Evolutionary conservation across 2,888 invertebrate species (phyloP).

Genomic region (Heliconius hortense): DNA sequence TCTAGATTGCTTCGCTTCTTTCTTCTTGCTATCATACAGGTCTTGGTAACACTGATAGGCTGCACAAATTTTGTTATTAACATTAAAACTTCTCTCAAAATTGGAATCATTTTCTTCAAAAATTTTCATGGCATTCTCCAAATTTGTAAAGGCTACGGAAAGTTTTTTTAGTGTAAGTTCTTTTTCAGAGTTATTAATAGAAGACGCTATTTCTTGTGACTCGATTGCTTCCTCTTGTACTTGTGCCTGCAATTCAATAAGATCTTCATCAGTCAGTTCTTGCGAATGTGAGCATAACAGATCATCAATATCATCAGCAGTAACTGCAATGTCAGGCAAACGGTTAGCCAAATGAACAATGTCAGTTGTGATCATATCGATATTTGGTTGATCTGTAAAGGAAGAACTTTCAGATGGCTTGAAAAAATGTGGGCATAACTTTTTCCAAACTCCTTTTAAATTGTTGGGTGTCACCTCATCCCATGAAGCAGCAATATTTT

Average conservation of each 20-base stretch:
- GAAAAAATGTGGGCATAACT: too few relatives aligned
- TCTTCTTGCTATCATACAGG: too few relatives aligned
- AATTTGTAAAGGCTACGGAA: conserved; percentile 42
- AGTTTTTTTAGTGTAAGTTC: conserved; percentile 41
- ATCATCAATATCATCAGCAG: conserved; percentile 38
- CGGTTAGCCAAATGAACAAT: conserved; percentile 6
- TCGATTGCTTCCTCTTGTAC: conserved; percentile 12
- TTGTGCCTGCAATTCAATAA: conserved; percentile 2
- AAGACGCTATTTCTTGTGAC: conserved; percentile 39
- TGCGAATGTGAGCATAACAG: conserved; percentile 36
- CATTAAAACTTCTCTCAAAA: conserved; percentile 32
- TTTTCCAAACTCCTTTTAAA: too few relatives aligned
- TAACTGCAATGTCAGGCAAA: conserved; percentile 31
- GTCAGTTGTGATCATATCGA: too few relatives aligned
- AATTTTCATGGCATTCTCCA: conserved; percentile 40
- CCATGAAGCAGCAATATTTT: too few relatives aligned
- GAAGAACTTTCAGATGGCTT: too few relatives aligned
- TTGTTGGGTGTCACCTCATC: too few relatives aligned
- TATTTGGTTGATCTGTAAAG: too few relatives aligned
- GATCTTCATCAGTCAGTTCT: conserved; percentile 35
- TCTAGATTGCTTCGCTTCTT: too few relatives aligned
- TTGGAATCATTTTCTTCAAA: conserved; percentile 40
- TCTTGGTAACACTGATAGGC: too few relatives aligned
- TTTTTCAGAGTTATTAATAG: conserved; percentile 41
- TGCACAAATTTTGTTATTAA: too few relatives aligned